Evolutionary conservation across 2,113 vertebrate species (phyloP), one percentile per base, ranked within the genome.

Genomic region (Struthio camelus): DNA sequence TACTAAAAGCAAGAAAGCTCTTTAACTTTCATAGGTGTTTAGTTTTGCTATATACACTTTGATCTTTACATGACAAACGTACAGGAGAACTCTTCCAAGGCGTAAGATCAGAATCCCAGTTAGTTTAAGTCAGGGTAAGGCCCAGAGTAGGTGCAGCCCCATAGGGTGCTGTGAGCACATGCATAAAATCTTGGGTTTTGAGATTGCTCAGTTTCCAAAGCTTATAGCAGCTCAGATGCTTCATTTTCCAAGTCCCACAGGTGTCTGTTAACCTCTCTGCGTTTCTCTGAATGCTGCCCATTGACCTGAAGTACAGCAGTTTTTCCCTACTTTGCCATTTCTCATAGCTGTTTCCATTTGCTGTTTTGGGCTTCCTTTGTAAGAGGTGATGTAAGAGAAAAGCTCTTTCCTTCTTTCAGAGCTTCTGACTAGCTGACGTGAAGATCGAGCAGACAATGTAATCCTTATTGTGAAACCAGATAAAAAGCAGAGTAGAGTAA

Each of bases 1-100:
- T 62, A 48, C 62, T 85, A 54, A 61, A 92, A 90, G 46, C 61
- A 90, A 40, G 22, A 89, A 53, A 61, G 53, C 62, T 81, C 58
- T 92, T 94, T 69, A 48, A 1, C 95, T 90, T 95, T 73, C 54
- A 67, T 82, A 50, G 30, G 44, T 88, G 38, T 70, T 96, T 67
- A 89, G 65, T 94, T 66, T 90, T 82, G 53, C 18, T 76, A 3
- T 85, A 12, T 70, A 66, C 22, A 46, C 32, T 24, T 28, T 94
- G 89, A 86, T 94, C 44, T 93, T 90, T 83, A 58, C 25, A 28
- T 38, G 54, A 44, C 82, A 82, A 87, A 75, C 2, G 1, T 81
- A 78, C 56, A 90, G 82, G 58, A 87, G 51, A 83, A 40, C 10
- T 58, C 22, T 80, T 91, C 72, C 10, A 78, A 56, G n/a, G 54